These are phyloP conservation scores for Helarctos malayanus DNA, from an alignment of 2,797 vertebrate species.

Conservation along the genomic window DNA sequence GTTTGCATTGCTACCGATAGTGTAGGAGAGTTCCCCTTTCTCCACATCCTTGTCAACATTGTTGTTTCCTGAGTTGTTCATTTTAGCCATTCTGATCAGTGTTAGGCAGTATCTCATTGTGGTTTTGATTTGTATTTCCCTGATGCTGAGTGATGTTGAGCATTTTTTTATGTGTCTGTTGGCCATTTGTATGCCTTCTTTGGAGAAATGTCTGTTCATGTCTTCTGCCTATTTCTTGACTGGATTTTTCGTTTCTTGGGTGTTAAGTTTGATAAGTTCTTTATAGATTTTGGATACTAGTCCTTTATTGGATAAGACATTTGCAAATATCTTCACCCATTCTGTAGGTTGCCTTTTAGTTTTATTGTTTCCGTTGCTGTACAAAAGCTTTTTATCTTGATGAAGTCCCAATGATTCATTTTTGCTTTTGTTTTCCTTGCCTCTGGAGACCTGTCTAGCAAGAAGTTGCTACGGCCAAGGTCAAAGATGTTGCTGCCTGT, in stretches of 20 bases:
- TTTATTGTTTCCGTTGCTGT: neutral
- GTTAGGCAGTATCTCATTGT: neutral
- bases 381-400: neutral
- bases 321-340: neutral
- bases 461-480: neutral
- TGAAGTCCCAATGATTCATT: neutral
- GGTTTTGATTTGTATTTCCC: neutral
- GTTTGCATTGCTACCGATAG: too few species aligned
- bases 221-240: neutral
- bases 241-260: neutral
- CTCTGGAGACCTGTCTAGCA: neutral
- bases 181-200: too few species aligned
- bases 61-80: neutral
- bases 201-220: neutral
- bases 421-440: neutral
- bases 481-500: neutral
- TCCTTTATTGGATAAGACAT: neutral
- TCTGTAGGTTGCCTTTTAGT: neutral
- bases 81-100: neutral
- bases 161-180: neutral
- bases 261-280: neutral
- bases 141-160: neutral
- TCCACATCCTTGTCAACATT: neutral
- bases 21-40: too few species aligned
- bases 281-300: neutral